These are phyloP conservation scores for Tetropium fuscum DNA, from an alignment of 2,888 invertebrate genomes.

Conservation along the genomic window DNA sequence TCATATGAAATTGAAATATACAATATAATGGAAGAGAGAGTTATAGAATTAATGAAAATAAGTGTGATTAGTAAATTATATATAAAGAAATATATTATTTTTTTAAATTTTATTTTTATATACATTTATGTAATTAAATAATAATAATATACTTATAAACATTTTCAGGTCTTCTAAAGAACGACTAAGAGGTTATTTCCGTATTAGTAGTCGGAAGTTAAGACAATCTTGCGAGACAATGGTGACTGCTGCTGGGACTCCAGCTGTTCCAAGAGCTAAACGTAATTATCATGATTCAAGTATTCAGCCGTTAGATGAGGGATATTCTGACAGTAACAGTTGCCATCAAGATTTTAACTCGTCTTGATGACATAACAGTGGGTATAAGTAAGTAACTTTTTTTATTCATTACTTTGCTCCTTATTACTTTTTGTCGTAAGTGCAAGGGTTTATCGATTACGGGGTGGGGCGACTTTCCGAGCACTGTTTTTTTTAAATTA, in stretches of 20 bases:
- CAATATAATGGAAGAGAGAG: too few relatives aligned
- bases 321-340: conserved; percentile 53
- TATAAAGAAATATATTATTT: too few relatives aligned
- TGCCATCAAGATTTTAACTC: conserved; percentile 62
- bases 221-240: conserved; percentile 65
- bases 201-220: conserved; percentile 66
- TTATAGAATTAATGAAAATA: too few relatives aligned
- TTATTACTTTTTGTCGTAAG: too few relatives aligned
- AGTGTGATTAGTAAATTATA: too few relatives aligned
- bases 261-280: conserved; percentile 45
- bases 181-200: conserved; percentile 71
- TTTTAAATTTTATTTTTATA: too few relatives aligned
- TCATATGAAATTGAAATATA: too few relatives aligned
- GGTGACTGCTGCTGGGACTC: conserved; percentile 60
- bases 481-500: too few relatives aligned
- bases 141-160: neutral
- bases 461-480: too few relatives aligned
- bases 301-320: conserved; percentile 47
- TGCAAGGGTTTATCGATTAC: too few relatives aligned
- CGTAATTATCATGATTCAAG: conserved; percentile 50
- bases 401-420: too few relatives aligned
- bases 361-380: conserved; percentile 47
- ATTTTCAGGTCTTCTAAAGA: conserved; percentile 68
- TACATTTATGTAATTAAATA: neutral
- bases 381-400: conserved; percentile 18